Base-by-base conservation (phyloP, 2,888 invertebrate species). In the Drosophila eohydei region DNA sequence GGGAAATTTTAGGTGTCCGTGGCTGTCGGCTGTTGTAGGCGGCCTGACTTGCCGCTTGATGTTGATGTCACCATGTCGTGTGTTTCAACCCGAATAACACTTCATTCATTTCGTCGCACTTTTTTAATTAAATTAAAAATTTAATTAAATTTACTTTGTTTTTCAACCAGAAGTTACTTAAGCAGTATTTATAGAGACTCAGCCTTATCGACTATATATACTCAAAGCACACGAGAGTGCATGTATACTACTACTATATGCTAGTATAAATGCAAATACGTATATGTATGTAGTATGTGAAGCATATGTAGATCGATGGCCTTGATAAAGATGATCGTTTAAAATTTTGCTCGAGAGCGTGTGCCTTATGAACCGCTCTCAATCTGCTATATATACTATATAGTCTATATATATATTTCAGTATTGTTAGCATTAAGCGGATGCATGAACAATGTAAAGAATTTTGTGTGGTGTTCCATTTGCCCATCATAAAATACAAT, bases 11-110 rank as follows among this genome's bases (percentile, higher is more conserved):
- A 38, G 46, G 52, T 38, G 4, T 55, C 63, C 65, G 50, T 68
- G 67, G 65, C 61, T 60, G 51, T 21, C 61, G 55, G 63, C 57
- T 73, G 68, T 78, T 64, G 85, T 85, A 75, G 85, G 83, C 72
- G 80, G 55, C 46, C 63, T 64, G 63, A 63, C 73, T 76, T 68
- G 70, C 73, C 69, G 54, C 59, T 55, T 71, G 50, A 80, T 66
- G 80, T 84, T 84, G 84, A 88, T 85, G 88, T 88, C 88, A 84
- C 79, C 86, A 55, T 79, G 72, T 70, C 81, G 81, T 79, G 79
- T 65, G 81, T 60, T 74, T 65, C 74, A 72, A 52, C 58, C 66
- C 71, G 46, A 79, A 78, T 62, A 82, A 70, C 74, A 79, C 60
- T 81, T 76, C 62, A 76, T 82, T 80, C 80, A 67, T 60, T 60